Evolutionary conservation across 2,888 invertebrate species (phyloP), one percentile per base, ranked within the genome.

Genomic region (Augochlorella aurata): DNA sequence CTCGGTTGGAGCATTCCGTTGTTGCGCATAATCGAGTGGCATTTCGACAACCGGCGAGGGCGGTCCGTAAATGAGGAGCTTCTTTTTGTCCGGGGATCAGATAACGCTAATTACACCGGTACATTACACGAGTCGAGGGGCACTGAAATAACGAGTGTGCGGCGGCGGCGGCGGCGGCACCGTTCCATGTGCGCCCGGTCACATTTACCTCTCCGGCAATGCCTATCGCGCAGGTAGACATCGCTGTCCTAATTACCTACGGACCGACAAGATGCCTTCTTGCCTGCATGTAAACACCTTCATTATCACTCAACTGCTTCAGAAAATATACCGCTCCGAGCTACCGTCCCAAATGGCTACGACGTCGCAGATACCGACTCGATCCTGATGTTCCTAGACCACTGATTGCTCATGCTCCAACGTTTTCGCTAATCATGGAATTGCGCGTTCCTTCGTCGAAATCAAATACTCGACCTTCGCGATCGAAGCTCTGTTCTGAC

Each of bases 191-290:
- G 70, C 78, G 47, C 75, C 68, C 70, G 79, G 79, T 75, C 82
- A 82, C 84, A 83, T 84, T 87, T 85, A 84, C 87, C 81, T 79
- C 83, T 74, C 38, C 38, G 79, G 81, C 77, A 84, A 83, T 87
- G 88, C 89, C 88, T 88, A 88, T 88, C 86, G 86, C 85, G 79
- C 79, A 88, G 73, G 82, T 84, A 85, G 84, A 83, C 83, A 81
- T 79, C 84, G 87, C 79, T 83, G 85, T 84, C 82, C 88, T 88
- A 88, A 88, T 88, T 88, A 88, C 87, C 82, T 81, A 81, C 80
- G 87, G 81, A 78, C 72, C 87, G 83, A 79, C 84, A 83, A 87
- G 85, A 87, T 79, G 89, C 88, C 83, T 86, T 87, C 87, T 87
- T 87, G 86, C 83, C 65, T 80, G 84, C 84, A 84, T 84, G 84